phyloP scores from a whole-genome alignment of 2,888 invertebrate species.

The Cerastoderma edule region DNA sequence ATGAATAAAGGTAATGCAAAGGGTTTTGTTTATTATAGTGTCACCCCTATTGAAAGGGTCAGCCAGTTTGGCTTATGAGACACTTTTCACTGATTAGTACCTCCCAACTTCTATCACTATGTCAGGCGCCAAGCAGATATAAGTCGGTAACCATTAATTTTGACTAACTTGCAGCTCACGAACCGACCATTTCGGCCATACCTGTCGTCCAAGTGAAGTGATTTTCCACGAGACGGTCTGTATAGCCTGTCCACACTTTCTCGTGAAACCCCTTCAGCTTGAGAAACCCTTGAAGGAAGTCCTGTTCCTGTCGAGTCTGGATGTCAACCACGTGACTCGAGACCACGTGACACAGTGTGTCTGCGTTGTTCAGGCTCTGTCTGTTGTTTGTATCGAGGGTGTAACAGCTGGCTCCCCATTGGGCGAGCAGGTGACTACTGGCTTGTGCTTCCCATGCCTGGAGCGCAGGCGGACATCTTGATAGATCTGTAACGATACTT shows the following conservation, averaged over 20 bases:
- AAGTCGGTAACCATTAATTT: no score
- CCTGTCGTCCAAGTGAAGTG: slow-evolving; percentile 26
- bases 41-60: no score
- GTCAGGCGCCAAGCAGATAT: no score
- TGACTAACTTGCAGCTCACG: no score
- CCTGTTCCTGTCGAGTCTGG: neutral
- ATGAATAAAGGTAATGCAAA: no score
- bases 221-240: neutral
- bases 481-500: neutral
- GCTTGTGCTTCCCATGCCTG: neutral
- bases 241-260: slow-evolving; percentile 23
- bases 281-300: neutral
- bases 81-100: no score
- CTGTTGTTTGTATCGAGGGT: neutral
- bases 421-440: neutral
- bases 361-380: neutral
- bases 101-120: no score
- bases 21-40: no score
- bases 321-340: neutral
- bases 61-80: no score
- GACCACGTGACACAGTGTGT: neutral
- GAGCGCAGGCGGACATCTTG: neutral
- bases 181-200: no score
- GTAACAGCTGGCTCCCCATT: slow-evolving; percentile 2
- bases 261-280: neutral